These are phyloP conservation scores for Danio kyathit DNA, from an alignment of 2,797 vertebrate species.

Conservation along the genomic window DNA sequence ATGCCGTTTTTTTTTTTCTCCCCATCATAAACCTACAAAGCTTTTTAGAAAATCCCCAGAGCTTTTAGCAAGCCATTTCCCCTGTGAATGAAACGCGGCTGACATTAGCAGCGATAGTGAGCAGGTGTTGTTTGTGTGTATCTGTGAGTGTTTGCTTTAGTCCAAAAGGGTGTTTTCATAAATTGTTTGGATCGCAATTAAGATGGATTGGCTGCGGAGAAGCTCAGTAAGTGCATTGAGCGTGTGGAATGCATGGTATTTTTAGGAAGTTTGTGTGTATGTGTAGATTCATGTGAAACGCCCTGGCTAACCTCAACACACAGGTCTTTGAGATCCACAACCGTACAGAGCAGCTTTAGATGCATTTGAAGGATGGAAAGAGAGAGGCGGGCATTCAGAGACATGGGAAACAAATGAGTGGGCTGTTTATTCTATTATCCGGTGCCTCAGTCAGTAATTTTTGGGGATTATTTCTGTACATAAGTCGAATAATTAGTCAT, in stretches of 20 bases:
- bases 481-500: not conserved
- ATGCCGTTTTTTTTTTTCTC: not conserved
- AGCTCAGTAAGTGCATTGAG: slow-evolving; percentile 62
- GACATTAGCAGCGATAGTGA: not conserved
- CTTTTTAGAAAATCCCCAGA: slow-evolving; percentile 18
- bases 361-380: not conserved
- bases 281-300: slow-evolving; percentile 22
- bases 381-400: not conserved
- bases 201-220: slow-evolving; percentile 56
- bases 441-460: not conserved
- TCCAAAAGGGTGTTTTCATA: slow-evolving; percentile 35
- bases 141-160: slow-evolving; percentile 13
- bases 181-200: slow-evolving; percentile 61
- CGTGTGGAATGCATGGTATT: slow-evolving; percentile 63
- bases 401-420: not conserved
- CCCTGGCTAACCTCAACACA: slow-evolving; percentile 42
- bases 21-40: slow-evolving; percentile 19
- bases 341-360: not conserved
- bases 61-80: slow-evolving; percentile 11
- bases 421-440: not conserved
- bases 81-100: not conserved
- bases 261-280: slow-evolving; percentile 11
- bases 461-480: not conserved
- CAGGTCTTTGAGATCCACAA: not conserved
- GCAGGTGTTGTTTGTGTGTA: slow-evolving; percentile 24